Base-by-base conservation (phyloP, 2,797 vertebrate species). In the Phylloscopus collybita region DNA sequence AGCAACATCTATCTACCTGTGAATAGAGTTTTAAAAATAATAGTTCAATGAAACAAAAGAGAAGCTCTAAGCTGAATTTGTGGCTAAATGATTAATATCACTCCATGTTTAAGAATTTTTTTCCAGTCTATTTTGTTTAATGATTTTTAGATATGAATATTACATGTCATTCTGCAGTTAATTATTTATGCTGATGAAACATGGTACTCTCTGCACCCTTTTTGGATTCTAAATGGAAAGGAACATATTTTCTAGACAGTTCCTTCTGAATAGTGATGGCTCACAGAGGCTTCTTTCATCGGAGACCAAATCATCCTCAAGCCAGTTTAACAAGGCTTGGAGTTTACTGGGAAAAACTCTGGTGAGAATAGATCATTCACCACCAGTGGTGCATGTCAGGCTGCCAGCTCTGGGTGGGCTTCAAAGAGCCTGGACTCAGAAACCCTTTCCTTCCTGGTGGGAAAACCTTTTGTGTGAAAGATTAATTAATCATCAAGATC, bases 141-240 rank as follows among this genome's bases (percentile, higher is more conserved):
- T 97, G 92, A 97, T 97, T 96, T 97, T 94, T 60, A 87, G 57
- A 80, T 83, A 97, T 97, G 93, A 98, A 97, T 98, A 97, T 97
- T 97, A 80, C 94, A 97, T 96, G 74, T 53, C 82, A 86, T 97
- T 96, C 91, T 95, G 69, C 65, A 70, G 67, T 98, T 97, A 98
- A 97, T 98, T 97, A 97, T 98, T 96, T 93, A 97, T 97, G 80
- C 69, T 95, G 92, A 89, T 97, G 94, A 97, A 97, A 96, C 87
- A 91, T 80, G 78, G 93, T 69, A 93, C 62, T 92, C 45, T 92
- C 78, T 88, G 38, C 86, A 86, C 73, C 65, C 64, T 90, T 97
- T 93, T 94, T 87, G 84, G 86, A 96, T 96, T 96, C 69, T 93
- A 96, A 97, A 81, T 88, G 90, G 80, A 93, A 90, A 79, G 30